A percentile compares a stretch with the other conserved stretches of the same genome.
Conservation (phyloP, 2,888 invertebrate genomes). For the Drosophila mettleri region DNA sequence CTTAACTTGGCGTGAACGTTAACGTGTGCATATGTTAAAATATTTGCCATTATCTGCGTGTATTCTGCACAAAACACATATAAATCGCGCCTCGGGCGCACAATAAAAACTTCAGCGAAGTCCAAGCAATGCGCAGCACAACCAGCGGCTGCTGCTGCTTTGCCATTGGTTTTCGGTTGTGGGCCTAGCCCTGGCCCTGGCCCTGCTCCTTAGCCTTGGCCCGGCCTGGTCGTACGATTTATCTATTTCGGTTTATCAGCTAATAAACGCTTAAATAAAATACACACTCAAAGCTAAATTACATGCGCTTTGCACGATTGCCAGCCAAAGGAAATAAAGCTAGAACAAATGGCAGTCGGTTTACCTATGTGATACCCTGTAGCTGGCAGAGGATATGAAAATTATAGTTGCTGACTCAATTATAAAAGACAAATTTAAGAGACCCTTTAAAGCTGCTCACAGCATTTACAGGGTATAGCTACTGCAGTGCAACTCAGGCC, state of each 20-base stretch:
- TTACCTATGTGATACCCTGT: constrained; percentile 24
- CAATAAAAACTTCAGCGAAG: constrained; percentile 72
- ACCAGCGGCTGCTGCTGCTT: constrained; percentile 9
- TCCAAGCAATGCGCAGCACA: no score
- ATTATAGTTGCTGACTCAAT: no score
- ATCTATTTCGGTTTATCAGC: constrained; percentile 78
- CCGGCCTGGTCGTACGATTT: constrained; percentile 51
- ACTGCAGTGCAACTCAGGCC: background rate
- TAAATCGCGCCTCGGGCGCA: constrained; percentile 56
- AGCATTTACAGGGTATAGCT: background rate
- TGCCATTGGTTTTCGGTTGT: constrained; percentile 16
- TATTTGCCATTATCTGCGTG: constrained; percentile 66
- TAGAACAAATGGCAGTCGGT: background rate
- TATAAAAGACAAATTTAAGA: background rate
- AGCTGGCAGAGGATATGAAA: background rate
- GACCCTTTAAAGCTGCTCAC: rapidly evolving
- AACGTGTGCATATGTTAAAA: constrained; percentile 57
- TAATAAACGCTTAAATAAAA: constrained; percentile 81
- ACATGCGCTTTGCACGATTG: constrained; percentile 65
- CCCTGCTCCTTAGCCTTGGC: background rate
- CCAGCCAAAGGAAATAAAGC: constrained; percentile 32
- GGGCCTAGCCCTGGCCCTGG: constrained; percentile 13
- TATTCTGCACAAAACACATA: constrained; percentile 54
- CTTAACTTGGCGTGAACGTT: constrained; percentile 58
- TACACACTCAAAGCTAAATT: constrained; percentile 79